Evolutionary conservation across 2,113 vertebrate species (phyloP).

Genomic region (Brienomyrus brachyistius): DNA sequence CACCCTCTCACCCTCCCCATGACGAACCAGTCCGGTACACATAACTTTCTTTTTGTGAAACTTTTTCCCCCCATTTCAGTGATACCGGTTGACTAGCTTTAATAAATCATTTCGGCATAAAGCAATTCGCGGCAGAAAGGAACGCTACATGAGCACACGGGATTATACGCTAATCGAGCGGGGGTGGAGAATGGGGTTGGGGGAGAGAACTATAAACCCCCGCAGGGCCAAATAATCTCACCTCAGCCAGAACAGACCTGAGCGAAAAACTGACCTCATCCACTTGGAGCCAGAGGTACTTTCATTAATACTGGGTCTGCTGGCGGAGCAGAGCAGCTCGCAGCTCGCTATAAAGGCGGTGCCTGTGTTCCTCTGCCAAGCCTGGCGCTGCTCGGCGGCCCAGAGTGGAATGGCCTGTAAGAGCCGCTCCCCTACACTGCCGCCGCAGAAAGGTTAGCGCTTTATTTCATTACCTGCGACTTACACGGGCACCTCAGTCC

Average conservation of each 20-base stretch:
- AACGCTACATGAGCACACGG: neutral
- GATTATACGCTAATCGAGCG: neutral
- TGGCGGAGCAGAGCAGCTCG: neutral
- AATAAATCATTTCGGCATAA: slow-evolving; percentile 13
- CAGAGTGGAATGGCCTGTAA: neutral
- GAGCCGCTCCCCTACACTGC: neutral
- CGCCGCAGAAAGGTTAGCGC: neutral
- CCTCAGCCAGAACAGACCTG: slow-evolving; percentile 11
- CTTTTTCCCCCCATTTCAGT: neutral
- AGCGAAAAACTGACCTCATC: slow-evolving; percentile 12
- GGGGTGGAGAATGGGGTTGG: neutral
- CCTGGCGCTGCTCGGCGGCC: neutral
- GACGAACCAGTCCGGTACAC: neutral
- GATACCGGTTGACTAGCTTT: neutral
- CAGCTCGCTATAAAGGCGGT: neutral
- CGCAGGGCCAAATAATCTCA: slow-evolving; percentile 17
- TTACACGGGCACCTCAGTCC: neutral
- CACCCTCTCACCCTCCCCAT: neutral
- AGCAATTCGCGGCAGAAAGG: neutral
- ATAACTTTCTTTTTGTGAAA: neutral
- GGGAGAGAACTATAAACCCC: neutral
- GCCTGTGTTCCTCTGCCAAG: neutral
- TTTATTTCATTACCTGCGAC: neutral
- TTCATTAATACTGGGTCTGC: slow-evolving; percentile 7
- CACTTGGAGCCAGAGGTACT: neutral